Evolutionary conservation across 2,797 vertebrate genomes (phyloP).

Genomic region (Bryconaethiops microstoma): DNA sequence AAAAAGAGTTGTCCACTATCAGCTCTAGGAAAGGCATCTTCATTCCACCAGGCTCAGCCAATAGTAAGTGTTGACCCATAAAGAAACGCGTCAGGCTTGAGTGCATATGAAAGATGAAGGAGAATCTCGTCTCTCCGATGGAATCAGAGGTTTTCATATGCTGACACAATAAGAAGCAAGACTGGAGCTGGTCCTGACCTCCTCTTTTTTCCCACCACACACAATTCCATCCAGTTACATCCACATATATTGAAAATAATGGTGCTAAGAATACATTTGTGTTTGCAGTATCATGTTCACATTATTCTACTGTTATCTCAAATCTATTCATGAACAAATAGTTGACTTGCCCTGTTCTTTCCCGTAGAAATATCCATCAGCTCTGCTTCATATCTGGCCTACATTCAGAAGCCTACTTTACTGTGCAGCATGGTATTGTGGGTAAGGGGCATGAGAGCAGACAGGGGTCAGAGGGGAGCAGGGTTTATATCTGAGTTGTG

Average conservation of each 20-base stretch:
- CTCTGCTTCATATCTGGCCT: conserved; percentile 52
- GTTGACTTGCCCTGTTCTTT: conserved; percentile 32
- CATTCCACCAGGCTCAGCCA: conserved; percentile 54
- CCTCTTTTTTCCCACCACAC: conserved; percentile 51
- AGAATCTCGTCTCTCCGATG: conserved; percentile 64
- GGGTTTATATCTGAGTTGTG: conserved; percentile 28
- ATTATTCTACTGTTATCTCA: conserved; percentile 22
- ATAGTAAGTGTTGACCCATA: conserved; percentile 33
- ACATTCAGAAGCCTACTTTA: conserved; percentile 29
- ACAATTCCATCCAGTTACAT: conserved; percentile 22
- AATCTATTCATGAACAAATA: conserved; percentile 43
- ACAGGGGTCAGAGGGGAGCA: conserved; percentile 30
- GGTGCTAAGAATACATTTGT: conserved; percentile 3
- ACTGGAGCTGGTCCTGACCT: conserved; percentile 68
- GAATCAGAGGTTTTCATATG: conserved; percentile 63
- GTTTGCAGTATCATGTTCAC: conserved; percentile 21
- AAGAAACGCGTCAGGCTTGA: conserved; percentile 37
- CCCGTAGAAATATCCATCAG: conserved; percentile 54
- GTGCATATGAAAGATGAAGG: conserved; percentile 63
- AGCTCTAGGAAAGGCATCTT: conserved; percentile 62
- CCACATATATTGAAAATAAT: conserved; percentile 27
- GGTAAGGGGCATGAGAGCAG: conserved; percentile 32
- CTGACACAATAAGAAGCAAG: conserved; percentile 66
- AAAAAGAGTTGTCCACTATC: conserved; percentile 56
- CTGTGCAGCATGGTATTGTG: conserved; percentile 40